Conservation (phyloP, 2,113 vertebrate genomes). For the Takifugu flavidus region DNA sequence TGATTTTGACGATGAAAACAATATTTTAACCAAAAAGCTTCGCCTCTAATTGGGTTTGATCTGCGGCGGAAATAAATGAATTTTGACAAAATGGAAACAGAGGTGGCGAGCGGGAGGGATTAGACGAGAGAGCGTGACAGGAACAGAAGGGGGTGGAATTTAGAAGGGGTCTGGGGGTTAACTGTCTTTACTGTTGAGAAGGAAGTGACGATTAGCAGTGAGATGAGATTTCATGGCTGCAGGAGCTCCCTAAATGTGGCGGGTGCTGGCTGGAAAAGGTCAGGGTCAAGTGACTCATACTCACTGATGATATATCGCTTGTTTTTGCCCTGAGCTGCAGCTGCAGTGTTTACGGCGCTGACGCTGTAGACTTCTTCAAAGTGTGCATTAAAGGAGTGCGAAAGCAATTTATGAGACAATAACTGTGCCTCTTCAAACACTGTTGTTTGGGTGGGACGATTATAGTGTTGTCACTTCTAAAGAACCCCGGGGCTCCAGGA, state of each 20-base stretch:
- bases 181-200: slow-evolving; percentile 53
- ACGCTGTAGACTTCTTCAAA: not conserved
- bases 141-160: slow-evolving; percentile 8
- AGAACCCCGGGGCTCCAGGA: too few species aligned
- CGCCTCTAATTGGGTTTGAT: slow-evolving; percentile 64
- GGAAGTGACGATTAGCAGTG: slow-evolving; percentile 55
- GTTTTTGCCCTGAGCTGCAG: slow-evolving; percentile 11
- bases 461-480: too few species aligned
- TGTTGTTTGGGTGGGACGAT: too few species aligned
- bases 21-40: slow-evolving; percentile 59
- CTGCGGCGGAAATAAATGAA: slow-evolving; percentile 59
- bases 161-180: slow-evolving; percentile 48
- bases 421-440: too few species aligned
- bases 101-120: slow-evolving; percentile 40
- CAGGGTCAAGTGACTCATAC: slow-evolving; percentile 38
- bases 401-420: too few species aligned
- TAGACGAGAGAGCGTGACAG: slow-evolving; percentile 33
- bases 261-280: slow-evolving; percentile 40
- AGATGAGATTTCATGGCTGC: slow-evolving; percentile 57
- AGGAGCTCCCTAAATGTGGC: slow-evolving; percentile 45
- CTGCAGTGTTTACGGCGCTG: not conserved
- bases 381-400: too few species aligned
- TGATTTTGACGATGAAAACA: slow-evolving; percentile 67
- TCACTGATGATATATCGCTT: slow-evolving; percentile 11
- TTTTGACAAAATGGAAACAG: slow-evolving; percentile 64